Evolutionary conservation across 2,797 vertebrate genomes (phyloP).

Genomic region (Lepidocolaptes lacrymiger): DNA sequence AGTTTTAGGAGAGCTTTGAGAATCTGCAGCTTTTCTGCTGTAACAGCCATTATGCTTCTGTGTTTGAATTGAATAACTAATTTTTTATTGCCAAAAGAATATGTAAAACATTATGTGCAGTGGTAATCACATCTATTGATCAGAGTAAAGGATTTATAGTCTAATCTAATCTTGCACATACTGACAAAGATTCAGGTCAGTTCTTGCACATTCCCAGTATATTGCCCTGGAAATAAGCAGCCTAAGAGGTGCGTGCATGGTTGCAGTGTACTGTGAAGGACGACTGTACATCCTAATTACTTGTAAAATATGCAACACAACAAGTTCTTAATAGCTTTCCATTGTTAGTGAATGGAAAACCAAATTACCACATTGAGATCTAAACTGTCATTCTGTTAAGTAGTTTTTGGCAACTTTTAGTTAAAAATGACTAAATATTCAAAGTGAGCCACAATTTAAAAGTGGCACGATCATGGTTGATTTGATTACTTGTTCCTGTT

Average conservation of each 20-base stretch:
- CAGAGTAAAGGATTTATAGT: background rate
- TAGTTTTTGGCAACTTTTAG: background rate
- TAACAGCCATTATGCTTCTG: background rate
- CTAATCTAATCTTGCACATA: background rate
- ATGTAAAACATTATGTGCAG: background rate
- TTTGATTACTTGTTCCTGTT: background rate
- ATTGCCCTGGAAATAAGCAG: background rate
- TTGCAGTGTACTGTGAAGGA: background rate
- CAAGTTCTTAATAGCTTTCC: background rate
- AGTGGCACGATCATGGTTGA: background rate
- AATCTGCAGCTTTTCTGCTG: background rate
- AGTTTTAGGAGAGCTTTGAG: background rate
- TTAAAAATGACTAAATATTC: background rate
- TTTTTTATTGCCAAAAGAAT: background rate
- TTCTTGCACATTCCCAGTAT: accelerated
- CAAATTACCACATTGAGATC: background rate
- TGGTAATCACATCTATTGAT: background rate
- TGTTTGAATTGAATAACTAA: background rate
- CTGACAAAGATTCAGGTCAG: background rate
- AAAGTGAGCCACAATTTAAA: background rate
- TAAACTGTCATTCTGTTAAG: background rate
- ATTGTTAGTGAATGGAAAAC: background rate
- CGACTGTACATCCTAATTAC: background rate
- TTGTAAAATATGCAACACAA: accelerated
- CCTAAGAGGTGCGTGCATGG: background rate